Evolutionary conservation across 2,797 vertebrate genomes (phyloP), one percentile per base, ranked within the genome.

Genomic region (Myoxocephalus aenaeus): DNA sequence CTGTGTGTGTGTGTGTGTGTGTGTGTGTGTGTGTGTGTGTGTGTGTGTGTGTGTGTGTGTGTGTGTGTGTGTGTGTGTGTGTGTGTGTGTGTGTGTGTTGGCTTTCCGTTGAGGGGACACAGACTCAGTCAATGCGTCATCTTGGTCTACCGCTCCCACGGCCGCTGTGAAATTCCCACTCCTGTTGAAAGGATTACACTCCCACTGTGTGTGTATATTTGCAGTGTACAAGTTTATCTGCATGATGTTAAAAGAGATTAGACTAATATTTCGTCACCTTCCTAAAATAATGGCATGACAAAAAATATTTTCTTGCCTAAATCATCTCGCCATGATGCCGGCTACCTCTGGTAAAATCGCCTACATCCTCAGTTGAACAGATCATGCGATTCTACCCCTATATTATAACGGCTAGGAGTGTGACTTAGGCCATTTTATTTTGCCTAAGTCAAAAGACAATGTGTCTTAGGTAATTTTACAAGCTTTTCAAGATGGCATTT

Each of bases 161-260:
- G 70, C 90, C 58, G 79, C 91, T 93, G 90, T 90, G 90, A 93
- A 91, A 93, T 92, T 93, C 92, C 91, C 87, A 80, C 90, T 93
- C 92, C 81, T 84, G 90, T 92, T 75, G 92, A 91, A 91, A 92
- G 90, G 91, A 93, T 93, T 92, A 90, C 71, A 56, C 77, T 88
- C 84, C 76, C 58, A 85, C 84, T 50, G 81, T 20, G 11, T 62
- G 54, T 74, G 73, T 77, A 17, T 64, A 32, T 80, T 81, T 82
- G 32, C 70, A 42, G 70, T 75, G 72, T 70, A 58, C 36, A 0
- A 11, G 57, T 42, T n/a, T 73, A 65, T 59, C 50, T 77, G 65
- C 25, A 17, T 50, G 14, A 32, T 0, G 0, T 59, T 66, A 7
- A 54, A 27, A 67, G 42, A 68, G 14, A 25, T 36, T 54, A 36